phyloP scores from a whole-genome alignment of 2,888 invertebrate genomes.

The Volucella inflata region DNA sequence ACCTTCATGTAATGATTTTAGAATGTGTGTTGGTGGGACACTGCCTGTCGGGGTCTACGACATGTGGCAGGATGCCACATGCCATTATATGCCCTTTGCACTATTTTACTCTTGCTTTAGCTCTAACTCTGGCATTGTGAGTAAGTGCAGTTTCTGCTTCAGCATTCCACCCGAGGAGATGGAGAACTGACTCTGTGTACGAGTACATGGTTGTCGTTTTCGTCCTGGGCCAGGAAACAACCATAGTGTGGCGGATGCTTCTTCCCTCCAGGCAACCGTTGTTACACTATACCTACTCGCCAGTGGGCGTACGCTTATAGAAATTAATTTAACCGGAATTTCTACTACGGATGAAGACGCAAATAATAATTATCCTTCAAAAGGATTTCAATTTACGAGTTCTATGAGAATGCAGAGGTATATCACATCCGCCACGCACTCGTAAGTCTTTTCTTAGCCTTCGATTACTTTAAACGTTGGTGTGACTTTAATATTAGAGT shows the following conservation, averaged over 20 bases:
- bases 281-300: constrained; percentile 12
- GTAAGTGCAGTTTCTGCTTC: constrained; percentile 47
- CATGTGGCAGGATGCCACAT: constrained; percentile 74
- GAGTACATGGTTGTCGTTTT: too few species aligned
- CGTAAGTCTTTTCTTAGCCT: not conserved
- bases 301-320: constrained; percentile 38
- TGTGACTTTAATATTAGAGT: too few species aligned
- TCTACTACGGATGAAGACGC: constrained; percentile 61
- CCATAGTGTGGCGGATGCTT: constrained; percentile 19
- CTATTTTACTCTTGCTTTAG: constrained; percentile 21
- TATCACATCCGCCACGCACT: not conserved
- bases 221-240: constrained; percentile 16
- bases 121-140: not conserved
- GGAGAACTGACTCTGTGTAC: not conserved
- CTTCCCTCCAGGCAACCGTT: constrained; percentile 15
- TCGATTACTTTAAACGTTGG: too few species aligned
- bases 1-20: too few species aligned
- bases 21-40: constrained; percentile 22
- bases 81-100: constrained; percentile 73
- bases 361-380: constrained; percentile 62
- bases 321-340: constrained; percentile 74
- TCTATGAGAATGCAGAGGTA: not conserved
- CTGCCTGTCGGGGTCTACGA: constrained; percentile 65
- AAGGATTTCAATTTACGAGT: constrained; percentile 21
- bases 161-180: constrained; percentile 49